Evolutionary conservation across 2,888 invertebrate genomes (phyloP).

Genomic region (Drosophila putrida): DNA sequence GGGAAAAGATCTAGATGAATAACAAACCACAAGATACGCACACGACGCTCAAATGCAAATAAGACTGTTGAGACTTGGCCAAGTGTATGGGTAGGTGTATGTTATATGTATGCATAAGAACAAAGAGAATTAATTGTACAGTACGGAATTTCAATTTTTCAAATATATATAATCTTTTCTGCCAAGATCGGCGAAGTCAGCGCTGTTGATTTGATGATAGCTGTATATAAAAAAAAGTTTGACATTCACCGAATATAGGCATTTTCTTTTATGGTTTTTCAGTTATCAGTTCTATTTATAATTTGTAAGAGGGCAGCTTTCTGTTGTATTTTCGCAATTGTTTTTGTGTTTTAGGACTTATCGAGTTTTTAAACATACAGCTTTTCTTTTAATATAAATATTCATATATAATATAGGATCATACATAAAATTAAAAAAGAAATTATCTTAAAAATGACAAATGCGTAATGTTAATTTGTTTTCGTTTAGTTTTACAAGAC

Average conservation of each 20-base stretch:
- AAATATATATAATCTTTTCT: neutral
- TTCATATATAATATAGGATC: constrained; percentile 73
- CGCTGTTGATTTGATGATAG: constrained; percentile 38
- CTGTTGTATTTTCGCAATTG: constrained; percentile 35
- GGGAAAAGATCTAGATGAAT: neutral
- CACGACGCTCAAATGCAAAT: constrained; percentile 5
- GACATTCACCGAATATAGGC: constrained; percentile 13
- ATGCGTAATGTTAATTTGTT: constrained; percentile 38
- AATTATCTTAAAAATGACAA: constrained; percentile 66
- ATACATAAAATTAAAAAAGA: constrained; percentile 65
- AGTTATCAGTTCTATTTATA: constrained; percentile 29
- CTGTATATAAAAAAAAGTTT: constrained; percentile 44
- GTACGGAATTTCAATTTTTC: constrained; percentile 10
- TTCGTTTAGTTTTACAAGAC: constrained; percentile 57
- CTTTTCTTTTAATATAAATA: constrained; percentile 66
- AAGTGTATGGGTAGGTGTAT: neutral
- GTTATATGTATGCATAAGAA: constrained; percentile 8
- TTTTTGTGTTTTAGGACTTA: constrained; percentile 42
- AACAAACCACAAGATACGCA: constrained; percentile 22
- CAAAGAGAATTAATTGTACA: constrained; percentile 27
- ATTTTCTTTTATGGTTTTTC: constrained; percentile 8
- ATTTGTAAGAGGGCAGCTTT: constrained; percentile 41
- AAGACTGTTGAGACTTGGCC: neutral
- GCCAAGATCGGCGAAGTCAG: constrained; percentile 10
- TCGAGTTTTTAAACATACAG: constrained; percentile 55